Evolutionary conservation across 2,797 vertebrate species (phyloP).

Genomic region (Gymnothorax reevesii): DNA sequence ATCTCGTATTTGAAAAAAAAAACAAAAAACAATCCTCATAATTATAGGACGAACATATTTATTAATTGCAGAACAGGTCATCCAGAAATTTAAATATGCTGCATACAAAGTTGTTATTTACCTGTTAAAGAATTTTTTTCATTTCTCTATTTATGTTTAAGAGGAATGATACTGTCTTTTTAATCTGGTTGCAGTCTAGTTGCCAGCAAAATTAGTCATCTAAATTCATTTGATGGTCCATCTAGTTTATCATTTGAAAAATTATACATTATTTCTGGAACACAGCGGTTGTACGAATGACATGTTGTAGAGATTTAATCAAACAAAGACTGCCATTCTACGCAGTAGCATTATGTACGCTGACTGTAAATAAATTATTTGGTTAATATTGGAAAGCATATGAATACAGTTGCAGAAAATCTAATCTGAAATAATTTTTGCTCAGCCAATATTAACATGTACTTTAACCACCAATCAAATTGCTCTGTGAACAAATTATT

Average conservation of each 20-base stretch:
- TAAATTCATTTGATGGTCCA: not conserved
- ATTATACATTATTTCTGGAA: not conserved
- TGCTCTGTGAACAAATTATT: not conserved
- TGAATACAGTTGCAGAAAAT: not conserved
- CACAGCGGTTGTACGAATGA: not conserved
- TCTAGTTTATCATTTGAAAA: not conserved
- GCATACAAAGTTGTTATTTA: not conserved
- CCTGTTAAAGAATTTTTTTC: not conserved
- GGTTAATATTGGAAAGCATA: not conserved
- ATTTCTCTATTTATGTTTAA: not conserved
- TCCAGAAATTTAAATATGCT: not conserved
- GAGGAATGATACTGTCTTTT: not conserved
- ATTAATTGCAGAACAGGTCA: not conserved
- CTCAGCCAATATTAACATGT: not conserved
- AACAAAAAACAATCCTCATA: too few species aligned
- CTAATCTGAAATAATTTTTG: not conserved
- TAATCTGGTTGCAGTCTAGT: not conserved
- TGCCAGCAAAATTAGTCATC: not conserved
- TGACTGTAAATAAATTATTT: not conserved
- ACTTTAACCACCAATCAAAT: not conserved
- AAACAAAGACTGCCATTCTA: not conserved
- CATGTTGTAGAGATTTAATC: not conserved
- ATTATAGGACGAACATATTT: not conserved
- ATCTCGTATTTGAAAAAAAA: not conserved
- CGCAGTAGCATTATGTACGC: not conserved